Evolutionary conservation across 2,888 invertebrate species (phyloP).

Genomic region (Maniola hyperantus): DNA sequence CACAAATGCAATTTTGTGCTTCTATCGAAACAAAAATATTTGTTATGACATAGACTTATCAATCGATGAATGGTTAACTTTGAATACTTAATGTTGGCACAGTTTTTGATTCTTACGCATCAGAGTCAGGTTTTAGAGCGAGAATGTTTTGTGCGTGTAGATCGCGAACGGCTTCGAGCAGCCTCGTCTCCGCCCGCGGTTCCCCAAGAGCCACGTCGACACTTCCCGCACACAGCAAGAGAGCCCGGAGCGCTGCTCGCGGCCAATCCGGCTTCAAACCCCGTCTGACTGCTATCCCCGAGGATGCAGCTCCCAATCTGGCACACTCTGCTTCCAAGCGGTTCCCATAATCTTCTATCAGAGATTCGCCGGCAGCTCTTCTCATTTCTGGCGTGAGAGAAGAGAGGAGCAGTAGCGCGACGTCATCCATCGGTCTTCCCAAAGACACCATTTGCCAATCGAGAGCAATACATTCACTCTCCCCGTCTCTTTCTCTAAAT

Average conservation of each 20-base stretch:
- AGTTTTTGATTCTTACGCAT: constrained; percentile 52
- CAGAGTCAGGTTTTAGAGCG: constrained; percentile 72
- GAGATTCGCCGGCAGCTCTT: constrained; percentile 82
- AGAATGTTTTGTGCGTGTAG: constrained; percentile 87
- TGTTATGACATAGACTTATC: constrained; percentile 52
- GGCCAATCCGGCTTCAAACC: constrained; percentile 83
- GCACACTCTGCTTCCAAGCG: constrained; percentile 83
- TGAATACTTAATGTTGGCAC: constrained; percentile 56
- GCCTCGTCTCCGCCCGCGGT: constrained; percentile 87
- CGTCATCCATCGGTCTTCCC: constrained; percentile 89
- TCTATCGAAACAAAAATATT: constrained; percentile 51
- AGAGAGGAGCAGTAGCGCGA: constrained; percentile 87
- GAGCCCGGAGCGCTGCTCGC: constrained; percentile 88
- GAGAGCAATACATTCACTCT: constrained; percentile 86
- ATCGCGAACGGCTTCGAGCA: constrained; percentile 89
- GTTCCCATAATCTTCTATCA: constrained; percentile 88
- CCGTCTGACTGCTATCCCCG: constrained; percentile 76
- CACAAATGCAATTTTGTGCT: constrained; percentile 58
- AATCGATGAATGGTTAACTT: constrained; percentile 42
- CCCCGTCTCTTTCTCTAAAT: constrained; percentile 80
- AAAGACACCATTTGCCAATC: constrained; percentile 94
- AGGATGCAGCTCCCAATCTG: constrained; percentile 83
- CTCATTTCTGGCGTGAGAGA: constrained; percentile 88
- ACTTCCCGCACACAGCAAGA: constrained; percentile 90
- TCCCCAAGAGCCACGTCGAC: constrained; percentile 91